Conservation (phyloP, 2,888 invertebrate genomes). For the Thereva nobilitata region DNA sequence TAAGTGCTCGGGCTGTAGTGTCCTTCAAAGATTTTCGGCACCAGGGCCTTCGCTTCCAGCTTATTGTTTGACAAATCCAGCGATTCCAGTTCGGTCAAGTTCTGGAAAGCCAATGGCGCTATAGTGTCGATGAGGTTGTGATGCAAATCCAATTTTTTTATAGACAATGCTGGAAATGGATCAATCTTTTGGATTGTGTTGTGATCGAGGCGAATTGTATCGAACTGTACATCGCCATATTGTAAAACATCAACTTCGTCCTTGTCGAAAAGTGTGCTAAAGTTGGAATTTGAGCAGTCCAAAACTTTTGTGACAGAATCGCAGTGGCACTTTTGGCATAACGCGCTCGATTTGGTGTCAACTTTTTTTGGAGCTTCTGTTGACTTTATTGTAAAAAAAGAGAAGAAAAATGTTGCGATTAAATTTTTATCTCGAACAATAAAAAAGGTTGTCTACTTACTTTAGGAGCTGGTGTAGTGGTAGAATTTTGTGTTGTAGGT, state of each 20-base stretch:
- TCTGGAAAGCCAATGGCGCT: slow-evolving; percentile 65
- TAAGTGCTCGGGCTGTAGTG: slow-evolving; percentile 47
- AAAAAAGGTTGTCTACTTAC: no score
- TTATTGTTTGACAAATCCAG: slow-evolving; percentile 74
- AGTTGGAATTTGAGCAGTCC: slow-evolving; percentile 62
- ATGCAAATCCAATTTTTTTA: slow-evolving; percentile 64
- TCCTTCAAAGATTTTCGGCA: slow-evolving; percentile 70
- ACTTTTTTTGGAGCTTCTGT: slow-evolving; percentile 46
- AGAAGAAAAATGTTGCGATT: background rate
- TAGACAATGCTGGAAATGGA: slow-evolving; percentile 60
- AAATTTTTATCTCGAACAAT: no score
- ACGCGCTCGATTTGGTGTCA: slow-evolving; percentile 46
- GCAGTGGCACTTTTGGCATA: slow-evolving; percentile 64
- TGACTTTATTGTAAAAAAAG: slow-evolving; percentile 41
- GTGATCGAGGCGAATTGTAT: slow-evolving; percentile 50
- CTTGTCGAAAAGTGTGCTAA: slow-evolving; percentile 61
- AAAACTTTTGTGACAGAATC: slow-evolving; percentile 57
- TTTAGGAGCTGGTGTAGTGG: no score
- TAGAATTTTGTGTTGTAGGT: no score
- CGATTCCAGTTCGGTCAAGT: slow-evolving; percentile 65
- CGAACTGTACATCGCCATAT: slow-evolving; percentile 49
- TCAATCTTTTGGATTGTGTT: slow-evolving; percentile 51
- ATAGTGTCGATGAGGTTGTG: slow-evolving; percentile 68
- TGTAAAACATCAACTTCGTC: slow-evolving; percentile 61
- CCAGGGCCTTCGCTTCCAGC: slow-evolving; percentile 64